Evolutionary conservation across 2,797 vertebrate genomes (phyloP).

Genomic region (Acrossocheilus wenchowensis): DNA sequence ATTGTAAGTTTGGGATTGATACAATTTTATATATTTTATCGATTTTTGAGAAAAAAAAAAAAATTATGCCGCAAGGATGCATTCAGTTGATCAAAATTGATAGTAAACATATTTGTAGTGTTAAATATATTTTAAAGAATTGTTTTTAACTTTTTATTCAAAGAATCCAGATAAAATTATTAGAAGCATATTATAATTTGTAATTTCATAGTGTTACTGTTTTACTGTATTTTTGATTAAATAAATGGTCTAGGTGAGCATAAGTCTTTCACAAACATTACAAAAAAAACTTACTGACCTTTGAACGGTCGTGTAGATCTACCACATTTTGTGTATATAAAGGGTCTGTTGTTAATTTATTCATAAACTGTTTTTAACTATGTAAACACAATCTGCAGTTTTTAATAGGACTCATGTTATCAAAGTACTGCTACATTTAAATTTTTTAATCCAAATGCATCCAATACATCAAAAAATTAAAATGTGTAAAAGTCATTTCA

Average conservation of each 20-base stretch:
- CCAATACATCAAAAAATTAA: background rate
- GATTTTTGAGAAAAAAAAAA: too few relatives aligned
- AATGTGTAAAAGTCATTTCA: background rate
- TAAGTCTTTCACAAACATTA: background rate
- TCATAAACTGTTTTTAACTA: background rate
- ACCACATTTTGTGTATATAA: background rate
- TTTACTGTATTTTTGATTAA: background rate
- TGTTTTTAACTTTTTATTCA: too few relatives aligned
- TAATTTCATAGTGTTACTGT: background rate
- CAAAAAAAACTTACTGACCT: too few relatives aligned
- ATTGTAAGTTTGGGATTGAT: background rate
- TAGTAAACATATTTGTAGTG: background rate
- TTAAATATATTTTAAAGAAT: background rate
- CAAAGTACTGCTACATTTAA: background rate
- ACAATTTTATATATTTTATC: too few relatives aligned
- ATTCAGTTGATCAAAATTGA: background rate
- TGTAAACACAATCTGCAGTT: too few relatives aligned
- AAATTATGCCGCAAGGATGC: too few relatives aligned
- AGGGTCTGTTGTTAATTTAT: background rate
- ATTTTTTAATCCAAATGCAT: background rate
- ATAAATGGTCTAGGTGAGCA: background rate
- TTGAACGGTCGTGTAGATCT: background rate
- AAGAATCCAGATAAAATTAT: background rate
- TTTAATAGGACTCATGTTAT: background rate
- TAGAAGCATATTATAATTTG: background rate